phyloP scores from a whole-genome alignment of 2,888 invertebrate genomes.

The Ctenicera cuprea region DNA sequence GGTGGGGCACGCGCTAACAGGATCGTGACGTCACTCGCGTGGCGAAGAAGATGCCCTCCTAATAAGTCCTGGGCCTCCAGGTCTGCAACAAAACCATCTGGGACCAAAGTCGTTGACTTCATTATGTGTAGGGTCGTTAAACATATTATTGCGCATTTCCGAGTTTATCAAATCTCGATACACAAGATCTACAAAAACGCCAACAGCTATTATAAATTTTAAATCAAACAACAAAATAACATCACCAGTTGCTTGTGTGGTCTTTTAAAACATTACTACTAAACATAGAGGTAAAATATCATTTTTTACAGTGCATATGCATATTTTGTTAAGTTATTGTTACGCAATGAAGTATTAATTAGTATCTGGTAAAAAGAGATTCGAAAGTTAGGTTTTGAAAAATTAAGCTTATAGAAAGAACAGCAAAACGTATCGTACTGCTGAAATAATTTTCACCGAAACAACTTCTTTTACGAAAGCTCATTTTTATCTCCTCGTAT shows the following conservation, averaged over 20 bases:
- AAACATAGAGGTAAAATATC: neutral
- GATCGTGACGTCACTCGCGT: constrained; percentile 64
- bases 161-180: constrained; percentile 12
- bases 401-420: no score
- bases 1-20: constrained; percentile 71
- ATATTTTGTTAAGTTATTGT: no score
- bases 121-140: constrained; percentile 34
- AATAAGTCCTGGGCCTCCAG: constrained; percentile 61
- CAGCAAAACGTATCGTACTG: no score
- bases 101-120: constrained; percentile 58
- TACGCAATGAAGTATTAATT: no score
- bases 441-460: no score
- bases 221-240: constrained; percentile 1
- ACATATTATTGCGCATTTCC: constrained; percentile 13
- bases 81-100: constrained; percentile 54
- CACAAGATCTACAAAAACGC: neutral
- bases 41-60: constrained; percentile 61
- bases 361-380: no score
- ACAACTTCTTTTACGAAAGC: no score
- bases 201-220: constrained; percentile 8
- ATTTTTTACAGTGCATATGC: no score
- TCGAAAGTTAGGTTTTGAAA: no score
- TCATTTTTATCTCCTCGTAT: no score
- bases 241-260: neutral
- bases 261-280: neutral